Percentiles rank a stretch among this genome's conserved stretches.
phyloP scores from a whole-genome alignment of 2,797 vertebrate genomes.

The Chiroxiphia lanceolata region DNA sequence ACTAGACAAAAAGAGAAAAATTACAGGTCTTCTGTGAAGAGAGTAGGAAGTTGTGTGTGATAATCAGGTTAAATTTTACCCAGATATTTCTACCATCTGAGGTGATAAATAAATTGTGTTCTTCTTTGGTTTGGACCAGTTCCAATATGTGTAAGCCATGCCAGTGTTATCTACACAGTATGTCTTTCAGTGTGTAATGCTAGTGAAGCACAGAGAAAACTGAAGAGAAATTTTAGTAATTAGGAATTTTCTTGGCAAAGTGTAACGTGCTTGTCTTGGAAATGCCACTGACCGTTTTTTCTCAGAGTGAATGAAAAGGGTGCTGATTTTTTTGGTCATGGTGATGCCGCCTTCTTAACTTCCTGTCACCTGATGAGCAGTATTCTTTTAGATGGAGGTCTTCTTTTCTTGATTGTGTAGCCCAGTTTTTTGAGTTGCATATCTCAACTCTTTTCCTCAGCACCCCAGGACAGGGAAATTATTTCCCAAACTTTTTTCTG shows the following conservation, averaged over 20 bases:
- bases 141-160: not conserved
- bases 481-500: not conserved
- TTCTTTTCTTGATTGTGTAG: not conserved
- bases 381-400: not conserved
- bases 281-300: not conserved
- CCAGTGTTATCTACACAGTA: not conserved
- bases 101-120: not conserved
- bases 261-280: not conserved
- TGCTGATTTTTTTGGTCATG: not conserved
- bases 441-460: not conserved
- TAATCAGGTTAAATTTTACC: not conserved
- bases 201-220: not conserved
- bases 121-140: not conserved
- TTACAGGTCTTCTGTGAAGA: not conserved
- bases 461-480: not conserved
- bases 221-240: not conserved
- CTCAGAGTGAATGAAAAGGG: not conserved
- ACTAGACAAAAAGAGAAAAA: not conserved
- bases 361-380: not conserved
- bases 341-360: not conserved
- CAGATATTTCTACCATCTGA: not conserved
- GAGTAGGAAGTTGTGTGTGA: not conserved
- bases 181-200: not conserved
- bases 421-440: not conserved
- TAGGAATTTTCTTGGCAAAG: not conserved